phyloP scores from a whole-genome alignment of 1,140 invertebrate species.

The Medauroidea extradentata region DNA sequence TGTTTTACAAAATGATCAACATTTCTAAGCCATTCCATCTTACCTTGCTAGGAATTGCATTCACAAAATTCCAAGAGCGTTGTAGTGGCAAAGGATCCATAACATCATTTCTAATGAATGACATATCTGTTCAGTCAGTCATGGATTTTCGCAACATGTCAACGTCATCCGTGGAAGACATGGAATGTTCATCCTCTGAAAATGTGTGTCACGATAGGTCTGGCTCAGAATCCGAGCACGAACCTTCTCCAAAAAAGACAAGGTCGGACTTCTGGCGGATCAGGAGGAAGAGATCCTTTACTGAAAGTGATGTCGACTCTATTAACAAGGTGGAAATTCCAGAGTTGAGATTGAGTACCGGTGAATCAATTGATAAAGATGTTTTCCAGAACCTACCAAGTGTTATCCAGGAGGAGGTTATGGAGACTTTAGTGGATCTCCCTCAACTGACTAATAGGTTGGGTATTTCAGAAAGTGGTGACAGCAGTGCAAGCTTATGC shows the following conservation, averaged over 20 bases:
- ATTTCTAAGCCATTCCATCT: constrained; percentile 69
- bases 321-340: neutral
- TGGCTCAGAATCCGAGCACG: constrained; percentile 54
- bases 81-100: constrained; percentile 59
- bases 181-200: neutral
- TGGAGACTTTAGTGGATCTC: neutral
- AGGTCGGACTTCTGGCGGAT: neutral
- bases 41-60: constrained; percentile 68
- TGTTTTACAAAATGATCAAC: constrained; percentile 69
- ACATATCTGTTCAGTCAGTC: constrained; percentile 66
- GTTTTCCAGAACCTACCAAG: neutral
- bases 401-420: neutral
- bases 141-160: constrained; percentile 48
- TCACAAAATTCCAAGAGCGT: constrained; percentile 70
- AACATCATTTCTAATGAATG: constrained; percentile 63
- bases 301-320: constrained; percentile 2
- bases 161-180: constrained; percentile 14
- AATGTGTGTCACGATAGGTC: constrained; percentile 36
- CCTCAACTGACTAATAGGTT: neutral
- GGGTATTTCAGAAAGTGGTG: neutral
- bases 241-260: constrained; percentile 65
- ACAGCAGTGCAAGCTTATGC: neutral
- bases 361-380: neutral
- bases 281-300: neutral
- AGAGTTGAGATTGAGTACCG: neutral